These are phyloP conservation scores for Stichopus chloronotus DNA, from an alignment of 35 echinoderm and acorn worm genomes.

Conservation along the genomic window DNA sequence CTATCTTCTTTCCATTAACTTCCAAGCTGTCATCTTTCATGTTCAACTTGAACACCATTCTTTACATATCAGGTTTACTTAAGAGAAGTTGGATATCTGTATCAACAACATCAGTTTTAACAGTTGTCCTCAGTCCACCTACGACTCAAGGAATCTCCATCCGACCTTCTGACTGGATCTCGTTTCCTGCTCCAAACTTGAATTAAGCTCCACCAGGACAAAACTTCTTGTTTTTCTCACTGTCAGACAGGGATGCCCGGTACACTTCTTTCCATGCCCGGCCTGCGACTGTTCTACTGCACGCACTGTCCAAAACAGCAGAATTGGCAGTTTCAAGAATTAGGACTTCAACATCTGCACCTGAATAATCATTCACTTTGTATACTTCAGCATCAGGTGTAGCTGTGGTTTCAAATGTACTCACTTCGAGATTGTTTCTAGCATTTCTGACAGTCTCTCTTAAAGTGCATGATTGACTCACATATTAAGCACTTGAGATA, in stretches of 20 bases:
- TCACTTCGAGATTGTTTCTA: neutral
- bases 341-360: neutral
- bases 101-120: constrained; percentile 57
- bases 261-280: neutral
- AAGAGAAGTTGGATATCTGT: constrained; percentile 57
- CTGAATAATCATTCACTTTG: constrained; percentile 42
- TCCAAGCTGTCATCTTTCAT: constrained; percentile 47
- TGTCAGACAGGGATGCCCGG: neutral
- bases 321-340: neutral
- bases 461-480: constrained; percentile 26
- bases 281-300: constrained; percentile 1
- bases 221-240: constrained; percentile 47
- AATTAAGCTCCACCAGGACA: constrained; percentile 34
- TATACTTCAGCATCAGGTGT: neutral
- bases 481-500: neutral
- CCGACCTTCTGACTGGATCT: constrained; percentile 12
- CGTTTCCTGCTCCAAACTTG: constrained; percentile 54
- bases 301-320: constrained; percentile 34
- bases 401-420: too few species aligned
- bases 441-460: neutral
- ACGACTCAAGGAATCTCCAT: constrained; percentile 49
- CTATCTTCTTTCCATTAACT: constrained; percentile 51
- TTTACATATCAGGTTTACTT: constrained; percentile 57
- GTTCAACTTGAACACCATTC: constrained; percentile 40
- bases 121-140: constrained; percentile 39